Evolutionary conservation across 2,888 invertebrate species (phyloP).

Genomic region (Gortyna flavago): DNA sequence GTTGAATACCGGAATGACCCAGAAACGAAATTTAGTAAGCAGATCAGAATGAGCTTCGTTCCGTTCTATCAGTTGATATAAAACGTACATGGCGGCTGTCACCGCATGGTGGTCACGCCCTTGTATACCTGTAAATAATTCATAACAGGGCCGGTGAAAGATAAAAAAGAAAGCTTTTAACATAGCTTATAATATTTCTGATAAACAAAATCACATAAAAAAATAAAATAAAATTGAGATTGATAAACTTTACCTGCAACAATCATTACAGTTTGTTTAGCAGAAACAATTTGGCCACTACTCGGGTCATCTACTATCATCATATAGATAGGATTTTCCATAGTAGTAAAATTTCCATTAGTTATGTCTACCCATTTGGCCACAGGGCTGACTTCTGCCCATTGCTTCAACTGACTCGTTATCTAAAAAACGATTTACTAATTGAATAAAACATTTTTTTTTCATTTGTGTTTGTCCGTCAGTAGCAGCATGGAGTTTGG

Average conservation of each 20-base stretch:
- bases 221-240: not conserved
- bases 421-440: conserved; percentile 71
- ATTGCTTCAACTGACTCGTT: conserved; percentile 79
- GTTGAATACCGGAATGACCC: conserved; percentile 87
- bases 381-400: conserved; percentile 84
- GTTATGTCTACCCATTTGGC: conserved; percentile 85
- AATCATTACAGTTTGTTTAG: conserved; percentile 85
- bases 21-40: conserved; percentile 83
- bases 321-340: conserved; percentile 88
- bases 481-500: not conserved
- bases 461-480: not conserved
- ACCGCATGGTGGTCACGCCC: conserved; percentile 87
- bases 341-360: conserved; percentile 81
- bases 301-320: conserved; percentile 86
- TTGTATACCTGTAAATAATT: conserved; percentile 79
- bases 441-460: not conserved
- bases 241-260: conserved; percentile 78
- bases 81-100: conserved; percentile 83
- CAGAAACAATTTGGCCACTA: conserved; percentile 83
- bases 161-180: not conserved
- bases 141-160: not conserved
- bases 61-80: conserved; percentile 84
- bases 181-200: not conserved
- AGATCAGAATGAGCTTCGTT: conserved; percentile 81
- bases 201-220: not conserved